These are phyloP conservation scores for Enteromius argenteus DNA, from an alignment of 2,797 vertebrate species.

Conservation along the genomic window DNA sequence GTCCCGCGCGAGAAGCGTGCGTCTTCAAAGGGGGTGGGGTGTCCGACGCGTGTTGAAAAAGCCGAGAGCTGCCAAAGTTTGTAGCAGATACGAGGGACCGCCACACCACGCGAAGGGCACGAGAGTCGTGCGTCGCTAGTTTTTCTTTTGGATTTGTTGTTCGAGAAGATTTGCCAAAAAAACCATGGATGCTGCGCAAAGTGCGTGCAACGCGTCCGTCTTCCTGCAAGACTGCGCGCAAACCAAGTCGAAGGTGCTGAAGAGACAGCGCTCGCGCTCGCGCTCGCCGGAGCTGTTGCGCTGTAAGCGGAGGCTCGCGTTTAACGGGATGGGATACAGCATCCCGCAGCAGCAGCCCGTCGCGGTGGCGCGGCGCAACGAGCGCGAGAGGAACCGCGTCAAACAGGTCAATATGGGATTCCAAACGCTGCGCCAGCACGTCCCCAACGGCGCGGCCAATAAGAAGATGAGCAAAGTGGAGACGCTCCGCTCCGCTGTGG, in stretches of 20 bases:
- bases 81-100: conserved; percentile 79
- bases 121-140: conserved; percentile 78
- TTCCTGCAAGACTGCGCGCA: conserved; percentile 72
- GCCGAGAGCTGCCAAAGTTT: conserved; percentile 84
- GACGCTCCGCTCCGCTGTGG: conserved; percentile 93
- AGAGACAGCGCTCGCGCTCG: conserved; percentile 80
- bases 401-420: conserved; percentile 96
- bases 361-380: conserved; percentile 91
- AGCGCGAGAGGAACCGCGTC: conserved; percentile 94
- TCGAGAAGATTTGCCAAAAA: conserved; percentile 52
- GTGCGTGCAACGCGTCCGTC: conserved; percentile 71
- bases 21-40: conserved; percentile 78
- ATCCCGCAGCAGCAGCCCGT: conserved; percentile 82
- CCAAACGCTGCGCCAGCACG: conserved; percentile 93
- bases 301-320: conserved; percentile 87
- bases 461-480: conserved; percentile 99
- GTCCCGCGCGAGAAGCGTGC: conserved; percentile 82
- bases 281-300: conserved; percentile 89
- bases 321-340: conserved; percentile 80
- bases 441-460: conserved; percentile 91
- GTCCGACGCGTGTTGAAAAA: conserved; percentile 88
- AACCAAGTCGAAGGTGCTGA: conserved; percentile 80
- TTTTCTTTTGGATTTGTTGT: conserved; percentile 46
- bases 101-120: conserved; percentile 84
- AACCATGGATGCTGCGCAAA: conserved; percentile 76